These are phyloP conservation scores for Malurus alboscapulatus DNA, from an alignment of 2,113 vertebrate genomes.

Conservation along the genomic window DNA sequence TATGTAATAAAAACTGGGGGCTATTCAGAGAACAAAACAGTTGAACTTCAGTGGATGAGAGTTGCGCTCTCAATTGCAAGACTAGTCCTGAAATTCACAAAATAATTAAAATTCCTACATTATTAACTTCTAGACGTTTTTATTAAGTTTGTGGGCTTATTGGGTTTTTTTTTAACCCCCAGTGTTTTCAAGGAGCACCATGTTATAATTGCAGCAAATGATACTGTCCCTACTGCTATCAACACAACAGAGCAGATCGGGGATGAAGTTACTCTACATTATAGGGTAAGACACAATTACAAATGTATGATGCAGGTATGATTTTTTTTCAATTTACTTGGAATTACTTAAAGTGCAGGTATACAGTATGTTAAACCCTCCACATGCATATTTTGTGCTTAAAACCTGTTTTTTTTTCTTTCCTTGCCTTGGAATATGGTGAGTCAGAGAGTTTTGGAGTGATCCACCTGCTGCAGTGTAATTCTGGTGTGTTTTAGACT, in stretches of 20 bases:
- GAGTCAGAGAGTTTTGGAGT: not conserved
- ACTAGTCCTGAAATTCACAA: not conserved
- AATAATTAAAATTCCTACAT: not conserved
- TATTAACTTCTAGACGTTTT: not conserved
- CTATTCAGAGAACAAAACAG: not conserved
- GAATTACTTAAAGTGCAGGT: not conserved
- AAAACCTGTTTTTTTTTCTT: not conserved
- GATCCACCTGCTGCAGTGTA: not conserved
- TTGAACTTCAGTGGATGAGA: not conserved
- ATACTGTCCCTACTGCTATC: conserved; percentile 74
- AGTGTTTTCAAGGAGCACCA: conserved; percentile 74
- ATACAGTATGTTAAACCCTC: not conserved
- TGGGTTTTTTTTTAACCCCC: not conserved
- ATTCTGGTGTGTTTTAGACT: not conserved
- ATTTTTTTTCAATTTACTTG: not conserved
- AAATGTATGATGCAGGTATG: not conserved
- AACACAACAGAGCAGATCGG: conserved; percentile 85
- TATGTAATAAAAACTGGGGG: not conserved
- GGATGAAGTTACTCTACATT: conserved; percentile 86
- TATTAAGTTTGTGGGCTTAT: not conserved
- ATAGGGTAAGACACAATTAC: conserved; percentile 79
- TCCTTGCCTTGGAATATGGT: not conserved
- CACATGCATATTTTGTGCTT: not conserved
- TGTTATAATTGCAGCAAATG: conserved; percentile 81
- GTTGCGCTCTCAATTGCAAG: not conserved